phyloP scores from a whole-genome alignment of 2,888 invertebrate species.

The Aphrophora alni region DNA sequence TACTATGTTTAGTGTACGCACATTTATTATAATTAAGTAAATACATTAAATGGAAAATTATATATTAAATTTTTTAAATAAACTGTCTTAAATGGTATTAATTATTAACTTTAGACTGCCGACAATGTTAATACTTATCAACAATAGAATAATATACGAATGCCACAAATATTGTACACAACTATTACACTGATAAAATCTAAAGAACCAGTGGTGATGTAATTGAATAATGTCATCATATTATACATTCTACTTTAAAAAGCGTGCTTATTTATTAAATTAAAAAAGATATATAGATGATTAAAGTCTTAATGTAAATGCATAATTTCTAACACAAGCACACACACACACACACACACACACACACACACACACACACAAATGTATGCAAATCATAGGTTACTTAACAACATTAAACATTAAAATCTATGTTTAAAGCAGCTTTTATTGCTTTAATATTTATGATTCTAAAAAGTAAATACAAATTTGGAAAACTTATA shows the following conservation, averaged over 20 bases:
- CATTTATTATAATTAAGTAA: background rate
- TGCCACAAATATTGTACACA: background rate
- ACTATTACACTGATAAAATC: background rate
- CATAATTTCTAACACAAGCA: too few relatives aligned
- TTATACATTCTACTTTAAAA: background rate
- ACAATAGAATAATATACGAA: background rate
- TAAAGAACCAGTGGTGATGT: background rate
- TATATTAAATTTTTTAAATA: background rate
- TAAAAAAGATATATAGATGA: background rate
- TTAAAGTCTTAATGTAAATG: background rate
- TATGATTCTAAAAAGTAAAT: background rate
- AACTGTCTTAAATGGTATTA: background rate
- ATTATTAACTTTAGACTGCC: background rate
- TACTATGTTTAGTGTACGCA: background rate
- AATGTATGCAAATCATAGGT: background rate
- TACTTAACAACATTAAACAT: background rate
- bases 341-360: background rate
- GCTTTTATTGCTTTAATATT: background rate
- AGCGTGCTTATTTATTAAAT: background rate
- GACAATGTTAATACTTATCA: background rate
- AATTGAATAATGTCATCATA: constrained; percentile 2
- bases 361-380: background rate
- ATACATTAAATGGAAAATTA: constrained; percentile 3
- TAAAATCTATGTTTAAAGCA: background rate
- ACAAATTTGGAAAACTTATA: background rate